Conservation (phyloP, 2,888 invertebrate genomes). For the Megastigmus dorsalis region DNA sequence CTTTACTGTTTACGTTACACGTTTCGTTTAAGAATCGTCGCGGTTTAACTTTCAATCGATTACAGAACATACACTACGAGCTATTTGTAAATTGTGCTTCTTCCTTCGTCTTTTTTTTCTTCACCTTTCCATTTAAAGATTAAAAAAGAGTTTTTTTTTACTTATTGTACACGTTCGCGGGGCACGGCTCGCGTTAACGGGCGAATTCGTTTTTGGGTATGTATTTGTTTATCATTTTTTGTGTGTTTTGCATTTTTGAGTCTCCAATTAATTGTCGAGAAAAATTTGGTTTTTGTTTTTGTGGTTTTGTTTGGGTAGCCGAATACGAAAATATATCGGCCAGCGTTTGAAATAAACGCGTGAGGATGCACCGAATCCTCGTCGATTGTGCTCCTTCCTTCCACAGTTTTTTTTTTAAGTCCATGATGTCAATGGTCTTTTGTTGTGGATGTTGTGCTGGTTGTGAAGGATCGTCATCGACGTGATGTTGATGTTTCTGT, state of each 20-base stretch:
- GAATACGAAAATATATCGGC: constrained; percentile 29
- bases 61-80: constrained; percentile 75
- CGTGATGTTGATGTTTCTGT: background rate
- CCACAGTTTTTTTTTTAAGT: background rate
- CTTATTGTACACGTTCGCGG: constrained; percentile 72
- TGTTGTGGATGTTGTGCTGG: background rate
- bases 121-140: constrained; percentile 58
- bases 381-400: constrained; percentile 28
- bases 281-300: constrained; percentile 33
- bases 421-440: constrained; percentile 4
- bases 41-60: constrained; percentile 71
- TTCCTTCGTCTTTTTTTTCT: constrained; percentile 57
- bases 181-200: constrained; percentile 68
- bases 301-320: constrained; percentile 37
- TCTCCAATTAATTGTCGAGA: too few relatives aligned
- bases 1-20: constrained; percentile 54
- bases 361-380: constrained; percentile 43
- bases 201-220: constrained; percentile 56
- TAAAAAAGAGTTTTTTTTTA: constrained; percentile 59
- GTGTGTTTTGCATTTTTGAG: constrained; percentile 29
- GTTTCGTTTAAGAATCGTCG: constrained; percentile 55
- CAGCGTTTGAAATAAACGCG: constrained; percentile 34
- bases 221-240: constrained; percentile 40
- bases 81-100: constrained; percentile 68
- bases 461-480: constrained; percentile 30